Evolutionary conservation across 23 tunicate species (phyloP).

Genomic region (Corella eumyota): DNA sequence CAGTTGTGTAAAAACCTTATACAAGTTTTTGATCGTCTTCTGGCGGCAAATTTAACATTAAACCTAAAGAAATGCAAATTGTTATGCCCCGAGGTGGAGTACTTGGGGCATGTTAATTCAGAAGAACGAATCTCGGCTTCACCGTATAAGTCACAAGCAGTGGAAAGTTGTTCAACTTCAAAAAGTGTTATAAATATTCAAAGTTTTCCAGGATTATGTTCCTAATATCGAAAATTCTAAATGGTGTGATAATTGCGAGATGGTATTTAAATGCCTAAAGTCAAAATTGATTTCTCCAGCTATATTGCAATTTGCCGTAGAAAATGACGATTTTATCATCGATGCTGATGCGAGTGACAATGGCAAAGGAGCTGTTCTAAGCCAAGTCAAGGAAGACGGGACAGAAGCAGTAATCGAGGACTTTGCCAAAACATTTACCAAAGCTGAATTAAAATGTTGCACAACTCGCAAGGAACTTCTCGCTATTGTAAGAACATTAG

Average conservation of each 20-base stretch:
- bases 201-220: background rate
- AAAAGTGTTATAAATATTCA: background rate
- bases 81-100: background rate
- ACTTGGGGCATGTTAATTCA: background rate
- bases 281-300: background rate
- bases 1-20: background rate
- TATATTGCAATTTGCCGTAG: background rate
- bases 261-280: background rate
- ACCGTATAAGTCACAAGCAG: background rate
- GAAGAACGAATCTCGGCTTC: too few species aligned
- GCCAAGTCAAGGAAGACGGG: background rate
- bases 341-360: background rate
- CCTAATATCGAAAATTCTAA: background rate
- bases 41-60: background rate
- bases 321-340: background rate
- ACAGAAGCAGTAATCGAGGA: background rate
- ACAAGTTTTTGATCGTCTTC: background rate
- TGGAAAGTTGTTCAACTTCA: background rate
- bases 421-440: background rate
- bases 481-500: background rate
- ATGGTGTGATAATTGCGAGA: background rate
- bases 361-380: background rate
- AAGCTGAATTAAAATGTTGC: background rate
- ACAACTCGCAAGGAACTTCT: background rate
- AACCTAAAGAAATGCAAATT: background rate